These are phyloP conservation scores for Meandrina meandrites DNA, from an alignment of 92 coral and sea anemone genomes.

Conservation along the genomic window DNA sequence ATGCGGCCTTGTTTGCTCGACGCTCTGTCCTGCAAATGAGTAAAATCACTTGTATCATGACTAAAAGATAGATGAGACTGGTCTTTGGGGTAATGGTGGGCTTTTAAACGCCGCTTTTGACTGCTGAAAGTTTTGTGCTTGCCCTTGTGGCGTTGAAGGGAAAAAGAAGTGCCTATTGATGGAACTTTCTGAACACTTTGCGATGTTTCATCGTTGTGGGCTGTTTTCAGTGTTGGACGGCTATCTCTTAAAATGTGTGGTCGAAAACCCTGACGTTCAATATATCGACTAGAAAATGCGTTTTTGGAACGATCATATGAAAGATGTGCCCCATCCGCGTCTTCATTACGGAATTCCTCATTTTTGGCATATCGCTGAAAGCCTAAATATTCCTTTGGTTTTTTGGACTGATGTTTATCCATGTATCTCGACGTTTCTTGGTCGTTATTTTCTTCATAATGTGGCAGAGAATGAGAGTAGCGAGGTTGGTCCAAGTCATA, in stretches of 20 bases:
- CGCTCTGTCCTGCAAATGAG: conserved; percentile 25
- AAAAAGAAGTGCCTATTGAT: background rate
- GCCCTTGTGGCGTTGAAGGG: background rate
- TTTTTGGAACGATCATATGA: background rate
- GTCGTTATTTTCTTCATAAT: background rate
- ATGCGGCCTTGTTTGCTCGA: background rate
- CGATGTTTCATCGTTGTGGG: background rate
- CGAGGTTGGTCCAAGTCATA: conserved; percentile 35
- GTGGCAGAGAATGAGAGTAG: background rate
- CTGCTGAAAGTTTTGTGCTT: background rate
- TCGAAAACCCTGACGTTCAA: background rate
- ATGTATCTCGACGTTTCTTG: background rate
- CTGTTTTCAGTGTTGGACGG: background rate
- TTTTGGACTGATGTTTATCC: background rate
- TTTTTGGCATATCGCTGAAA: background rate
- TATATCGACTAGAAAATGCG: background rate
- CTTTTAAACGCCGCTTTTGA: background rate
- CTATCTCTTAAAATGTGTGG: background rate
- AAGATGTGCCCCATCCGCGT: background rate
- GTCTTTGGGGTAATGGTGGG: background rate
- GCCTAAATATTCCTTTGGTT: background rate
- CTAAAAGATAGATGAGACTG: background rate
- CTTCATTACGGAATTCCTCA: background rate
- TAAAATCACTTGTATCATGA: background rate
- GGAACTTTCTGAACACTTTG: background rate